A percentile compares a stretch with the other conserved stretches of the same genome.
These are phyloP conservation scores for Trichomycterus rosablanca DNA, from an alignment of 2,113 vertebrate genomes.

Conservation along the genomic window DNA sequence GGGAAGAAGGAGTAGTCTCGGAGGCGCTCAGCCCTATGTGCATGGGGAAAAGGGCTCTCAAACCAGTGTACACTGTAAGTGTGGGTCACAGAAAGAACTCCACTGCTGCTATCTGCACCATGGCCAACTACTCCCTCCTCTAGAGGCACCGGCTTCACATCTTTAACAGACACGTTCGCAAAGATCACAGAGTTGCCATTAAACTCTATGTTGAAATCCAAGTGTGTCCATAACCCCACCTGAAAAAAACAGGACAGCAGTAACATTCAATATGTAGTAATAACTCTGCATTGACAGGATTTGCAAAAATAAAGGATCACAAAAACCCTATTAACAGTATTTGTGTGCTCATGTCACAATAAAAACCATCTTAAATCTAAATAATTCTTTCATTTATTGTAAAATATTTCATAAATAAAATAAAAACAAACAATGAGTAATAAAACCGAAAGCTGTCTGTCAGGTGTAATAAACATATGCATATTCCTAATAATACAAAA, in stretches of 20 bases:
- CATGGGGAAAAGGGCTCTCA: constrained; percentile 66
- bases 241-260: constrained; percentile 41
- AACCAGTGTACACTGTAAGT: constrained; percentile 87
- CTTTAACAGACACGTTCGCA: constrained; percentile 84
- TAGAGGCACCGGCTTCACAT: constrained; percentile 82
- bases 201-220: constrained; percentile 87
- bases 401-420: too few species aligned
- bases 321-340: too few species aligned
- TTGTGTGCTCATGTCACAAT: too few species aligned
- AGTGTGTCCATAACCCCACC: constrained; percentile 84
- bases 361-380: too few species aligned
- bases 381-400: too few species aligned
- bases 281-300: too few species aligned
- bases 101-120: constrained; percentile 56
- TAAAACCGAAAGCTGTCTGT: too few species aligned
- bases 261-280: too few species aligned
- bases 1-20: constrained; percentile 83
- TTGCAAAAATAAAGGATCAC: too few species aligned
- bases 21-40: constrained; percentile 72
- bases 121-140: constrained; percentile 68
- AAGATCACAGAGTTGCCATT: constrained; percentile 81
- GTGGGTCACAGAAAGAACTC: constrained; percentile 68
- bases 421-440: too few species aligned
- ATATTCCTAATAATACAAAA: too few species aligned
- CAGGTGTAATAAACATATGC: too few species aligned